Evolutionary conservation across 1,140 invertebrate species (phyloP).

Genomic region (Notospermus geniculatus): DNA sequence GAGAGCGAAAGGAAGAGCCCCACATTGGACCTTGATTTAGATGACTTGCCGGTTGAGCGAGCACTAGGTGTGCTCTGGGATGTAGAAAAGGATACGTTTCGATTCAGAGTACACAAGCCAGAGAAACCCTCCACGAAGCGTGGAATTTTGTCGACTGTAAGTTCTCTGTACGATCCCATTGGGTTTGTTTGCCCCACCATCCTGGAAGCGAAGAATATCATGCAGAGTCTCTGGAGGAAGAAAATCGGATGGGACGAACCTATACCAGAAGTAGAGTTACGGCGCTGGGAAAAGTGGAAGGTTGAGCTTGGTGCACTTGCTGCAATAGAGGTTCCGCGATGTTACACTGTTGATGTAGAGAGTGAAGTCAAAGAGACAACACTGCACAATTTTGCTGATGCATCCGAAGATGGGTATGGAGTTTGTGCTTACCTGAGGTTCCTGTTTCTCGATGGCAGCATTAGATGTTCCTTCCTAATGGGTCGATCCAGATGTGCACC

Average conservation of each 20-base stretch:
- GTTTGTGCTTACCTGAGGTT: constrained; percentile 2
- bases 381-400: constrained; percentile 11
- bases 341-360: constrained; percentile 6
- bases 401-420: constrained; percentile 10
- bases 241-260: constrained; percentile 21
- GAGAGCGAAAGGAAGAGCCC: background rate
- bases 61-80: constrained; percentile 12
- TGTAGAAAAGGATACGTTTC: constrained; percentile 13
- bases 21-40: background rate
- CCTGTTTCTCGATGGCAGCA: background rate
- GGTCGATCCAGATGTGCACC: constrained; percentile 12
- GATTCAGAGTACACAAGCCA: background rate
- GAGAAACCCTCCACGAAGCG: constrained; percentile 1
- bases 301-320: constrained; percentile 6
- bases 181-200: constrained; percentile 17
- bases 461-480: constrained; percentile 4
- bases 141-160: constrained; percentile 17
- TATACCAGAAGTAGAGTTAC: background rate
- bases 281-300: constrained; percentile 10
- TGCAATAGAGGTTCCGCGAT: constrained; percentile 3
- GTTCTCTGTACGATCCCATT: constrained; percentile 19
- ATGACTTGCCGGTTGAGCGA: background rate
- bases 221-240: constrained; percentile 14
- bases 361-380: background rate
- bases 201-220: constrained; percentile 13